phyloP scores from a whole-genome alignment of 1,140 invertebrate species.

The Pogonus chalceus region DNA sequence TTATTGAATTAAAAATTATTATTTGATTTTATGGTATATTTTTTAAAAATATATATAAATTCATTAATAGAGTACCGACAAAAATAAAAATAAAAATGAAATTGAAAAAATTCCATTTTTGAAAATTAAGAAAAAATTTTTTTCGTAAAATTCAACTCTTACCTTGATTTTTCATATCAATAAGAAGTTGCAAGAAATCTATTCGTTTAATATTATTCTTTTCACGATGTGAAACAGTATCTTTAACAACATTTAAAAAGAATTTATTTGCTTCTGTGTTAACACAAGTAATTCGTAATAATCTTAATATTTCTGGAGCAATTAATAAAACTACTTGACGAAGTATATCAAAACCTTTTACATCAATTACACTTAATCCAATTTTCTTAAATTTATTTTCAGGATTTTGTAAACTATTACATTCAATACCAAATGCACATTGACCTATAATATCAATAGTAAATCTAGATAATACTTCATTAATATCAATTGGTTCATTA shows the following conservation, averaged over 20 bases:
- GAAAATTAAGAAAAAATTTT: no score
- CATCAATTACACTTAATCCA: not conserved
- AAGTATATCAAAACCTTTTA: not conserved
- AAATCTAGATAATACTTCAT: slow-evolving; percentile 33
- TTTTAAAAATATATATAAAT: no score
- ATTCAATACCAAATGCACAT: slow-evolving; percentile 36
- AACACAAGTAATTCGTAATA: no score
- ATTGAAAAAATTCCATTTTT: no score
- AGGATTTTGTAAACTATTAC: slow-evolving; percentile 31
- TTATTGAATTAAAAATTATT: no score
- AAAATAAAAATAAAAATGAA: no score
- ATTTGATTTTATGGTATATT: no score
- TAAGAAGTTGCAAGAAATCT: slow-evolving; percentile 20
- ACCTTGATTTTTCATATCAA: slow-evolving; percentile 14
- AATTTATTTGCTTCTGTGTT: slow-evolving; percentile 17
- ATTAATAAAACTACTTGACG: no score
- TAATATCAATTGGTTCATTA: slow-evolving; percentile 26
- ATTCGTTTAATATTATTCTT: slow-evolving; percentile 13
- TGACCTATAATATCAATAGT: slow-evolving; percentile 38
- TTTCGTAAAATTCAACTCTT: no score
- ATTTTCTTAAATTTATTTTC: slow-evolving; percentile 29
- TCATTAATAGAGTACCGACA: no score
- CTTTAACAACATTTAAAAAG: slow-evolving; percentile 17
- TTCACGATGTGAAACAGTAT: slow-evolving; percentile 20
- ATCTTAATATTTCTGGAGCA: no score